Base-by-base conservation (phyloP, 2,113 vertebrate species). In the Aegithalos caudatus region DNA sequence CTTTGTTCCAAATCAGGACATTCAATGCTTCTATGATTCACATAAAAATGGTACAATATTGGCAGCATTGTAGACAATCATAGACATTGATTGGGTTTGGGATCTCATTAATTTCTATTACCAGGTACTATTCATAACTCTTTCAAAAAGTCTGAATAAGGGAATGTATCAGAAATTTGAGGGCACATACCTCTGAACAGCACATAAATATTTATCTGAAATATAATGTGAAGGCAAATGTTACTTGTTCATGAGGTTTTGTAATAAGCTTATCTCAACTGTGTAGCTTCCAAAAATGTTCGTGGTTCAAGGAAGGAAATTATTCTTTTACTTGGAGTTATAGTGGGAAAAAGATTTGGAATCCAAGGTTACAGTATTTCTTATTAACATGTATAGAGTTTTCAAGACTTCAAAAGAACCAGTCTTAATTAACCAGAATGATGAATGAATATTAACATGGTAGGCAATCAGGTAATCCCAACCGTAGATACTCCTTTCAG, bases 91-190 rank as follows among this genome's bases (percentile, higher is more conserved):
- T 86, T 60, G 74, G 22, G 12, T 28, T 81, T 67, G 53, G 53
- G 53, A 62, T 56, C 10, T 42, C 45, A n/a, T 62, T 94, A 72
- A 66, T 86, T 81, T 67, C 17, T 86, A 12, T 69, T 51, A 48
- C 20, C 28, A 44, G 4, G 8, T 69, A 14, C 86, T 94, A 76
- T 21, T 45, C 67, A 51, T 21, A 84, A 78, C 27, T 58, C 37
- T 95, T 97, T 91, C 19, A 90, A 92, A 92, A 88, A 51, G 12
- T 88, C 67, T 65, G 37, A 72, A 47, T 66, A 87, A 51, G 11
- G 8, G 6, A 57, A 53, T 23, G 9, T 31, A 65, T 10, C 33
- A 65, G 20, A 57, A 54, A 71, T 60, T 69, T 57, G 47, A 90
- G 24, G 20, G 9, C 37, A 50, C 12, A 9, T 16, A 37, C 1